Percentiles rank a stretch among this genome's conserved stretches.
These are phyloP conservation scores for Notospermus geniculatus DNA, from an alignment of 1,140 invertebrate genomes.

Conservation along the genomic window DNA sequence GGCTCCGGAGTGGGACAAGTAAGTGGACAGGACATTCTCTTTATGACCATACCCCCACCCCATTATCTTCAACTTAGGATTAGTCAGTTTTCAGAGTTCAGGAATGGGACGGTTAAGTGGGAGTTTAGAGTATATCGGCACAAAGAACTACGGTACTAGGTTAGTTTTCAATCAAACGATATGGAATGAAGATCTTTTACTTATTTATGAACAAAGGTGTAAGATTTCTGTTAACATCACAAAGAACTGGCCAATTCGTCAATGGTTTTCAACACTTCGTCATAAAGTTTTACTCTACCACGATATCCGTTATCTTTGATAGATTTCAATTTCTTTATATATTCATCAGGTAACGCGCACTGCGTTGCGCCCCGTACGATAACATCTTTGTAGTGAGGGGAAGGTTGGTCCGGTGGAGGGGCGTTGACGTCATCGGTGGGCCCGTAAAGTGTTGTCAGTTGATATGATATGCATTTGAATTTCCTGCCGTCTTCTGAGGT, in stretches of 20 bases:
- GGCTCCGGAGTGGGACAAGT: too few relatives aligned
- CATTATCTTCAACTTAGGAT: too few relatives aligned
- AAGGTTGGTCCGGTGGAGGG: conserved; percentile 56
- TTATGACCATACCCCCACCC: too few relatives aligned
- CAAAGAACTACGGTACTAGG: too few relatives aligned
- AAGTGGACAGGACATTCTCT: too few relatives aligned
- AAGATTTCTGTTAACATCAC: too few relatives aligned
- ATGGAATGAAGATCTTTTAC: too few relatives aligned
- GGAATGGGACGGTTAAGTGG: too few relatives aligned
- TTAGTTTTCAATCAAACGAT: too few relatives aligned
- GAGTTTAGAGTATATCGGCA: too few relatives aligned
- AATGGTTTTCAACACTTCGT: conserved; percentile 22
- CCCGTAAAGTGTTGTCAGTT: conserved; percentile 60
- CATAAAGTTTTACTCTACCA: conserved; percentile 54
- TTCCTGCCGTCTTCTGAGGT: conserved; percentile 53
- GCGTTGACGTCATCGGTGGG: conserved; percentile 56
- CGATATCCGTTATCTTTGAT: conserved; percentile 69
- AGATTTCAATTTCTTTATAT: conserved; percentile 63
- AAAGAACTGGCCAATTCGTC: not conserved
- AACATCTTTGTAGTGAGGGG: conserved; percentile 66
- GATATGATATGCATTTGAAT: conserved; percentile 67
- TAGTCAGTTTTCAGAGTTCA: too few relatives aligned
- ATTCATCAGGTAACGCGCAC: conserved; percentile 67
- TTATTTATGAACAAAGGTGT: too few relatives aligned
- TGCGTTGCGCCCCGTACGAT: conserved; percentile 68